A percentile compares a stretch with the other conserved stretches of the same genome.
Conservation (phyloP, 1,140 invertebrate species). For the Zaprionus africanus region DNA sequence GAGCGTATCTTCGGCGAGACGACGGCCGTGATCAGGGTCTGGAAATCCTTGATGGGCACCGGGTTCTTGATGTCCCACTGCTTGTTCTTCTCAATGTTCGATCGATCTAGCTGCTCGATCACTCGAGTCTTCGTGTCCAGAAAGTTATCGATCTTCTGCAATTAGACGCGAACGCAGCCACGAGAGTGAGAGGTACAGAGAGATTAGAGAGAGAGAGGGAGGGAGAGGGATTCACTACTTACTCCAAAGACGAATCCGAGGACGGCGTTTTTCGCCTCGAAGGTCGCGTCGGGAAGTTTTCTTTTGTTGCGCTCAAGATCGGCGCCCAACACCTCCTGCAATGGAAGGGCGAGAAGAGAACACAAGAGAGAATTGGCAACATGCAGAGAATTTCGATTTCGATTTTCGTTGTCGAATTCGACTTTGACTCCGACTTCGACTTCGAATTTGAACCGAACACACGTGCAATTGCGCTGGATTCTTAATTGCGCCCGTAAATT, state of each 20-base stretch:
- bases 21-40: constrained; percentile 85
- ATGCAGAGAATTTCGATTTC: constrained; percentile 2
- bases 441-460: constrained; percentile 3
- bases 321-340: constrained; percentile 75
- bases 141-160: constrained; percentile 90
- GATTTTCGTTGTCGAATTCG: neutral
- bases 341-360: constrained; percentile 33
- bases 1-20: constrained; percentile 87
- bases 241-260: constrained; percentile 92
- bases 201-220: neutral
- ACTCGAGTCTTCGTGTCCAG: constrained; percentile 90
- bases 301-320: constrained; percentile 88
- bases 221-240: constrained; percentile 84
- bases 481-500: constrained; percentile 34
- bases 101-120: constrained; percentile 87
- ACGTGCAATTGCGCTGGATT: constrained; percentile 13
- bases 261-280: constrained; percentile 90
- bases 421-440: neutral
- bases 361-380: constrained; percentile 34
- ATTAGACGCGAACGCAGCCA: neutral
- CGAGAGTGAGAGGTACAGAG: neutral
- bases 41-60: constrained; percentile 84
- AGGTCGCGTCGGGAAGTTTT: constrained; percentile 89
- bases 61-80: constrained; percentile 89
- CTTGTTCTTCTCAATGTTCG: constrained; percentile 90